Percentiles rank a stretch among this genome's conserved stretches.
phyloP scores from a whole-genome alignment of 2,888 invertebrate genomes.

The Athalia circularis region DNA sequence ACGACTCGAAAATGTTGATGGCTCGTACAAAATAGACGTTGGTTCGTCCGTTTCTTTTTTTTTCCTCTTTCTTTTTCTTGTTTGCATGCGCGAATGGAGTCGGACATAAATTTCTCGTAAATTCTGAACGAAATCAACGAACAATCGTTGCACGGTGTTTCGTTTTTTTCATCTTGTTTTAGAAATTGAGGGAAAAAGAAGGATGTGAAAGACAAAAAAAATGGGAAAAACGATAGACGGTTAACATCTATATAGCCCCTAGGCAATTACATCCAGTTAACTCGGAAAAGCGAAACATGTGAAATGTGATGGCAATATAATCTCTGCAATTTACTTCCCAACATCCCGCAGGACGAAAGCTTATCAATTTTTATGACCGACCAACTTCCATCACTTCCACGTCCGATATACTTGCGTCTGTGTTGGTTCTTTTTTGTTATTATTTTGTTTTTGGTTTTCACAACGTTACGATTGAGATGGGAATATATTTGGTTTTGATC shows the following conservation, averaged over 20 bases:
- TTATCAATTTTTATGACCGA: conserved; percentile 65
- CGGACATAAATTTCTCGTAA: no score
- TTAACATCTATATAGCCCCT: conserved; percentile 23
- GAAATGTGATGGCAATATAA: conserved; percentile 56
- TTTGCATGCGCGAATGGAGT: no score
- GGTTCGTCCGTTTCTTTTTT: no score
- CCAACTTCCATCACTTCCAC: background rate
- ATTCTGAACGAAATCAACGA: no score
- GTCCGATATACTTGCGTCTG: background rate
- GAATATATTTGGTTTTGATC: background rate
- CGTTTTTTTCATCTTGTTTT: no score
- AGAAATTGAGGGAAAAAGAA: background rate
- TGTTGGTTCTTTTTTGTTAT: background rate
- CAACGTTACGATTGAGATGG: background rate
- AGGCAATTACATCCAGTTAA: conserved; percentile 62
- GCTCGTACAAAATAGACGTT: background rate
- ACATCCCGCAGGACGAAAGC: conserved; percentile 57
- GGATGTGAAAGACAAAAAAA: conserved; percentile 4
- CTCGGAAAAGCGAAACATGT: conserved; percentile 57
- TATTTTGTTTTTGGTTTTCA: background rate
- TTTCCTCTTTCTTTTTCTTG: no score
- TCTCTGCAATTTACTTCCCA: conserved; percentile 62
- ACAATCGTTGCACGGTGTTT: no score
- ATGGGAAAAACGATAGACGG: background rate
- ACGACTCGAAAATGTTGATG: conserved; percentile 51